These are phyloP conservation scores for Rhinopithecus roxellana DNA, from an alignment of 2,113 vertebrate genomes.

Conservation along the genomic window DNA sequence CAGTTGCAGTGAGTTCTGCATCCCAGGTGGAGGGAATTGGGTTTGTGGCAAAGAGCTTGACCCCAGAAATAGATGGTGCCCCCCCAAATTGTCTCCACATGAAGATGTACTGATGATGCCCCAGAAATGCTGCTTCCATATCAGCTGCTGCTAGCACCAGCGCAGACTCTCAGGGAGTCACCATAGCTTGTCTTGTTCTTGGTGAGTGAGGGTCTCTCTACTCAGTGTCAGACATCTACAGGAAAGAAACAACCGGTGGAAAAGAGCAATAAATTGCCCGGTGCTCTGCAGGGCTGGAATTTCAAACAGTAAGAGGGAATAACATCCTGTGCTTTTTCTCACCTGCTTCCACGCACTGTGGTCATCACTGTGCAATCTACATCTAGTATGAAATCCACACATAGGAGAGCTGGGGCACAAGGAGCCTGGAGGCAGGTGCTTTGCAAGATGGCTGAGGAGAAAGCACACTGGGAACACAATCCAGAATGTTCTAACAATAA, in stretches of 20 bases:
- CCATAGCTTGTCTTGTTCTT: constrained; percentile 30
- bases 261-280: constrained; percentile 77
- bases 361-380: background rate
- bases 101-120: constrained; percentile 54
- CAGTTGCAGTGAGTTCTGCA: background rate
- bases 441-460: background rate
- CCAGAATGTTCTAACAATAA: background rate
- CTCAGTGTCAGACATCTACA: constrained; percentile 58
- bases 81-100: constrained; percentile 30
- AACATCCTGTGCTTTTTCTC: constrained; percentile 6
- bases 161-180: constrained; percentile 62
- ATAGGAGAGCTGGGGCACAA: background rate
- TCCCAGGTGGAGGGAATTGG: background rate
- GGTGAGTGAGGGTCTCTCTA: constrained; percentile 63
- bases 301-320: constrained; percentile 18
- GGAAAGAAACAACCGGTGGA: constrained; percentile 54
- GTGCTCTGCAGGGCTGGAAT: constrained; percentile 67
- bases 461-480: background rate
- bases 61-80: constrained; percentile 10
- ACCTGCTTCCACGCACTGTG: background rate
- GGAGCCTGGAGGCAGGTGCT: background rate
- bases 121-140: constrained; percentile 74
- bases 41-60: constrained; percentile 26
- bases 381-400: background rate
- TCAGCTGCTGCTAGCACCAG: constrained; percentile 72